Evolutionary conservation across 2,113 vertebrate species (phyloP).

Genomic region (Hucho hucho): DNA sequence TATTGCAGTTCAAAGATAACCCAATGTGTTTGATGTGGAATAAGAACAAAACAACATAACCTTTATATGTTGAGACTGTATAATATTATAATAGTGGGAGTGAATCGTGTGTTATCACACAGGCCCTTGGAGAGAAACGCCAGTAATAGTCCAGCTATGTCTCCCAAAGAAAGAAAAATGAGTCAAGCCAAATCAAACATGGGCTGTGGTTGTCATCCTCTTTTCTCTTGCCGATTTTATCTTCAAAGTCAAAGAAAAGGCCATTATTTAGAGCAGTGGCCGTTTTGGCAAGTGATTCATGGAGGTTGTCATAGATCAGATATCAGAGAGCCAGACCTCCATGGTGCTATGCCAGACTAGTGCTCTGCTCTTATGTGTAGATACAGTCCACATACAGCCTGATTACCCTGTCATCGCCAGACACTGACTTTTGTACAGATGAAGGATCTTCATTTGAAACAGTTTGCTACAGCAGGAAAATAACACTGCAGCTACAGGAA

Average conservation of each 20-base stretch:
- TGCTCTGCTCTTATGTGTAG: conserved; percentile 12
- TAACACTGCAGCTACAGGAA: no score
- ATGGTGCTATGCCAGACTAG: conserved; percentile 44
- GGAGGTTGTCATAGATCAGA: conserved; percentile 59
- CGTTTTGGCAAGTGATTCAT: conserved; percentile 54
- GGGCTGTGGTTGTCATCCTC: conserved; percentile 63
- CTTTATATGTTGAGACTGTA: conserved; percentile 62
- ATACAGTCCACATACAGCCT: conserved; percentile 18
- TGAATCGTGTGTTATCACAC: conserved; percentile 57
- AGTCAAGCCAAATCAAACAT: conserved; percentile 65
- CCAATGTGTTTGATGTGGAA: conserved; percentile 62
- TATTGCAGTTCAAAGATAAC: conserved; percentile 55
- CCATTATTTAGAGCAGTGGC: conserved; percentile 51
- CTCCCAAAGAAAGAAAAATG: conserved; percentile 55
- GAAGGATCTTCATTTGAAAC: no score
- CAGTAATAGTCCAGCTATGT: conserved; percentile 52
- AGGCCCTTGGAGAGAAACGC: conserved; percentile 57
- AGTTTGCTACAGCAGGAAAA: no score
- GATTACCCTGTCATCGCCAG: conserved; percentile 34
- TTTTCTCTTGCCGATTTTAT: conserved; percentile 54
- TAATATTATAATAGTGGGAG: conserved; percentile 59
- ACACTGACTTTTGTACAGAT: conserved; percentile 43
- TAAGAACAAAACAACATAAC: conserved; percentile 51
- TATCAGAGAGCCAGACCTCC: conserved; percentile 56
- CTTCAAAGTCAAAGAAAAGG: conserved; percentile 59